These are phyloP conservation scores for Excalfactoria chinensis DNA, from an alignment of 2,113 vertebrate genomes.

Conservation along the genomic window DNA sequence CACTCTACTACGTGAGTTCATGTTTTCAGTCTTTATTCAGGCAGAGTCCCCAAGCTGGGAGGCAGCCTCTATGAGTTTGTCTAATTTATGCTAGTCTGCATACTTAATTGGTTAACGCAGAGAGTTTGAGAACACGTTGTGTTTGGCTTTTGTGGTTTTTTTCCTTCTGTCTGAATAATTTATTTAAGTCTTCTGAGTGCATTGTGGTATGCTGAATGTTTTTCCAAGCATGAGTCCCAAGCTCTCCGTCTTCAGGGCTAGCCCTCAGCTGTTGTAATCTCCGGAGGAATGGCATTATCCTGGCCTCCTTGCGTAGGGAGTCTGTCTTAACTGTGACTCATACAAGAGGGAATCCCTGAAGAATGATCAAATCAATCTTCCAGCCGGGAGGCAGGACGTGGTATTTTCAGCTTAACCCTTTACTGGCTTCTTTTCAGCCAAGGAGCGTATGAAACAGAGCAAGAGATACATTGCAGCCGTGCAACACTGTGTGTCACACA, in stretches of 20 bases:
- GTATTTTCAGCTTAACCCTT: conserved; percentile 63
- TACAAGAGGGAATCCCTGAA: conserved; percentile 86
- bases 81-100: conserved; percentile 11
- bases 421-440: background rate
- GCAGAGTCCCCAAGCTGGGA: background rate
- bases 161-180: background rate
- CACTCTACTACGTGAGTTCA: background rate
- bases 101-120: background rate
- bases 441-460: background rate
- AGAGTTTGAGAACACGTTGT: conserved; percentile 27
- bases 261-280: conserved; percentile 74
- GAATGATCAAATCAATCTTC: conserved; percentile 77
- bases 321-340: conserved; percentile 82
- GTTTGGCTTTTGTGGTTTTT: background rate
- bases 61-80: background rate
- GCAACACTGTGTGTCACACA: fast-evolving
- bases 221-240: conserved; percentile 35
- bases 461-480: background rate
- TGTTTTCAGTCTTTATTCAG: background rate
- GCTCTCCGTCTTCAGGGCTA: conserved; percentile 46
- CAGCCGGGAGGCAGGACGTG: conserved; percentile 16
- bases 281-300: conserved; percentile 74
- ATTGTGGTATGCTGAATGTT: background rate
- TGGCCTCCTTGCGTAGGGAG: conserved; percentile 65
- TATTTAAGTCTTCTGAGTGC: background rate